Percentiles rank a stretch among this genome's conserved stretches.
Evolutionary conservation across 2,888 invertebrate genomes (phyloP).

Genomic region (Netelia inedita): DNA sequence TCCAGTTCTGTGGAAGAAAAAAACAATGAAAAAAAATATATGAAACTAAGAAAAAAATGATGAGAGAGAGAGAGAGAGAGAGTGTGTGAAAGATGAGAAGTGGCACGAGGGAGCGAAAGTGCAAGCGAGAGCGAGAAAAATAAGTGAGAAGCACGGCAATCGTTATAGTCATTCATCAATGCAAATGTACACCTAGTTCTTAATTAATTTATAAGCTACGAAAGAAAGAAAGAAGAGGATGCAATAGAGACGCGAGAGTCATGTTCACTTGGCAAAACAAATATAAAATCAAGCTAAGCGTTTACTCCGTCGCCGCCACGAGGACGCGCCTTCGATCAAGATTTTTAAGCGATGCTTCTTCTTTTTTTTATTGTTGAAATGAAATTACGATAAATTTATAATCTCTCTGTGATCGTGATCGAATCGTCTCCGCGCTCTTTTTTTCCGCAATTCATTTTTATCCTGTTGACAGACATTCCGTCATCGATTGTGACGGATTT

Average conservation of each 20-base stretch:
- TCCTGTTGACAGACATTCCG: slow-evolving; percentile 44
- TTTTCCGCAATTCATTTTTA: slow-evolving; percentile 29
- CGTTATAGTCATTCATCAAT: slow-evolving; percentile 84
- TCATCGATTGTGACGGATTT: slow-evolving; percentile 44
- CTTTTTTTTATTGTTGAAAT: slow-evolving; percentile 14
- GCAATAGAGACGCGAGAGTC: slow-evolving; percentile 61
- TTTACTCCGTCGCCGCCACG: slow-evolving; percentile 9
- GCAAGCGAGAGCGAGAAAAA: slow-evolving; percentile 29
- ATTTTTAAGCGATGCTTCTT: slow-evolving; percentile 31
- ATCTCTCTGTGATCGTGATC: slow-evolving; percentile 35
- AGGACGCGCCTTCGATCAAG: slow-evolving; percentile 4
- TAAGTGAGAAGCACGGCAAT: slow-evolving; percentile 73
- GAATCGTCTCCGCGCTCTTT: slow-evolving; percentile 7
- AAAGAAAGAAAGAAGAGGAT: slow-evolving; percentile 54
- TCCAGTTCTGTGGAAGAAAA: slow-evolving; percentile 40
- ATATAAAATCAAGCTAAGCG: not conserved
- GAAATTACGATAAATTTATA: slow-evolving; percentile 4
- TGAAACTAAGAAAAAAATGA: not conserved
- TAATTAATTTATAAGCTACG: slow-evolving; percentile 79
- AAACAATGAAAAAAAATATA: slow-evolving; percentile 10
- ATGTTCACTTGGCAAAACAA: slow-evolving; percentile 67
- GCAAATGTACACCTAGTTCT: slow-evolving; percentile 81
- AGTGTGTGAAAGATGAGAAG: slow-evolving; percentile 46
- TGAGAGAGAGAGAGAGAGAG: slow-evolving; percentile 6
- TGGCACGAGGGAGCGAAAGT: slow-evolving; percentile 41